phyloP scores from a whole-genome alignment of 2,797 vertebrate genomes.

The Hozukius guyotensis region DNA sequence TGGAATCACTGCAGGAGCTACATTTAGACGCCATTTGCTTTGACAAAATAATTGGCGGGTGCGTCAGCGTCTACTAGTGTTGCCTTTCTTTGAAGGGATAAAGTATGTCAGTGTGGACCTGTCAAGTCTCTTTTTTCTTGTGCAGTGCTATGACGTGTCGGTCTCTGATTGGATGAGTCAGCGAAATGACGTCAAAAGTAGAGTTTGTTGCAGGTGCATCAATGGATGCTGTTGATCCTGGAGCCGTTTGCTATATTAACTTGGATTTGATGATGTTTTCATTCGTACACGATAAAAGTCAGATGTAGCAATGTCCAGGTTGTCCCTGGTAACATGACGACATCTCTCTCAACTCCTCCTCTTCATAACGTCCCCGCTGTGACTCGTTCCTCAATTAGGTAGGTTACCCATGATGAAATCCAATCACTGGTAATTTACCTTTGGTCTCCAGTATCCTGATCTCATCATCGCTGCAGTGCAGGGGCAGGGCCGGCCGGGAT shows the following conservation, averaged over 20 bases:
- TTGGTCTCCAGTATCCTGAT: constrained; percentile 70
- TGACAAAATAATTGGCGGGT: constrained; percentile 36
- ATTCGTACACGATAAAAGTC: not conserved
- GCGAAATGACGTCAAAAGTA: constrained; percentile 18
- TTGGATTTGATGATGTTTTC: not conserved
- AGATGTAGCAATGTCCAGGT: constrained; percentile 16
- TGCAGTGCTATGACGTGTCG: constrained; percentile 24
- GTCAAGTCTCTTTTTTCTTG: not conserved
- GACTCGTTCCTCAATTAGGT: constrained; percentile 65
- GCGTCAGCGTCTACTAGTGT: constrained; percentile 12
- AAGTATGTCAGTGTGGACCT: constrained; percentile 28
- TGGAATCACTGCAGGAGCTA: constrained; percentile 26
- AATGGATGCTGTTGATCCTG: not conserved
- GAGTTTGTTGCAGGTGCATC: constrained; percentile 8
- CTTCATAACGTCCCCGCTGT: constrained; percentile 9
- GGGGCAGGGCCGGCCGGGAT: constrained; percentile 51
- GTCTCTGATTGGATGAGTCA: constrained; percentile 37
- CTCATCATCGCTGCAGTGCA: constrained; percentile 43
- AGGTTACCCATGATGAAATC: constrained; percentile 75
- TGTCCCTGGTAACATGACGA: constrained; percentile 16
- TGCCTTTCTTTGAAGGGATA: constrained; percentile 35
- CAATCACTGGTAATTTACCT: constrained; percentile 78
- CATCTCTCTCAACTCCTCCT: constrained; percentile 22
- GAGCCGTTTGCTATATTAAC: constrained; percentile 13
- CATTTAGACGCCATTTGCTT: constrained; percentile 37